Evolutionary conservation across 2,113 vertebrate genomes (phyloP).

Genomic region (Trichechus manatus): DNA sequence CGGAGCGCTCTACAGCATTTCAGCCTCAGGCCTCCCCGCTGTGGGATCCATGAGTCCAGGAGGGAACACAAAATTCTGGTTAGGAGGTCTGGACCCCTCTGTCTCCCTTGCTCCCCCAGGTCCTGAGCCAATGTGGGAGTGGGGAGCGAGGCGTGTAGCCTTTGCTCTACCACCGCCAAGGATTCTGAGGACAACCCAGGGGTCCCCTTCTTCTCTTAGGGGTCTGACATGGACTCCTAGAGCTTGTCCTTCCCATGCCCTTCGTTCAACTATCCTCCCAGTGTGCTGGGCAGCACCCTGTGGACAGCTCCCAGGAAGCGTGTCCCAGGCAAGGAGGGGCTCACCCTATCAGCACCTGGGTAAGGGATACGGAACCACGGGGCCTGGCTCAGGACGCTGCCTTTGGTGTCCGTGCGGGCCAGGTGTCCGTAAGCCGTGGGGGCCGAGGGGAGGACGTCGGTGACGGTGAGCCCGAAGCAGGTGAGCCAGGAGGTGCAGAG

Average conservation of each 20-base stretch:
- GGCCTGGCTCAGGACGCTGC: conserved; percentile 89
- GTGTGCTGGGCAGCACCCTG: background rate
- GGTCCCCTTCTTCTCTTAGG: background rate
- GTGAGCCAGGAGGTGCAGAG: conserved; percentile 95
- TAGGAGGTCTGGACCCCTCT: background rate
- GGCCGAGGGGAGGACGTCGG: conserved; percentile 88
- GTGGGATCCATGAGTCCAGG: background rate
- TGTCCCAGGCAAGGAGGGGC: background rate
- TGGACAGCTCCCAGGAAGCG: fast-evolving
- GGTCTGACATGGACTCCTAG: background rate
- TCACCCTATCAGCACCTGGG: conserved; percentile 89
- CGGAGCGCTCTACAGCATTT: background rate
- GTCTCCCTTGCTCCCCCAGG: background rate
- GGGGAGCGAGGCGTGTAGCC: too few relatives aligned
- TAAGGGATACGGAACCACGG: conserved; percentile 97
- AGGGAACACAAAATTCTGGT: background rate
- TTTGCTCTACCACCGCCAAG: too few relatives aligned
- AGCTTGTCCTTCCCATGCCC: background rate
- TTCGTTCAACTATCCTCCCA: background rate
- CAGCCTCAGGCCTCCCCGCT: background rate
- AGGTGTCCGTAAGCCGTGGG: conserved; percentile 90
- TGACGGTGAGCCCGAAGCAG: conserved; percentile 92
- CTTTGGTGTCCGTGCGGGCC: conserved; percentile 94
- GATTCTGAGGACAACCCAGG: background rate
- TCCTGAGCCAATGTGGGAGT: background rate